Evolutionary conservation across 2,113 vertebrate species (phyloP).

Genomic region (Nannobrachium achirus): DNA sequence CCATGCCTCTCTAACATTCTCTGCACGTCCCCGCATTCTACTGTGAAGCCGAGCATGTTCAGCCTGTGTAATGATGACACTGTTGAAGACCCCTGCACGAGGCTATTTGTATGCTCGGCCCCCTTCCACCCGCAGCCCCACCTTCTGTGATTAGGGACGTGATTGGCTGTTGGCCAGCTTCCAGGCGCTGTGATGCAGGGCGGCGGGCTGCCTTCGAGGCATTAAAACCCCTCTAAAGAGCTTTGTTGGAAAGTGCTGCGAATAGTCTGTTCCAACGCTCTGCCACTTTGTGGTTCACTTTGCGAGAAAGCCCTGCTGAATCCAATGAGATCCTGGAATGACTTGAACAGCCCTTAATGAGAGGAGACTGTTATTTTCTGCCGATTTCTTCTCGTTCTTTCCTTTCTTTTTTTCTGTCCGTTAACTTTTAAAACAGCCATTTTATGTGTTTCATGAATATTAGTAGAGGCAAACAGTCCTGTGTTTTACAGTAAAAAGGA

Average conservation of each 20-base stretch:
- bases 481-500: constrained; percentile 18
- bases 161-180: constrained; percentile 55
- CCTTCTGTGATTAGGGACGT: constrained; percentile 15
- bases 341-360: constrained; percentile 38
- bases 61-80: too few relatives aligned
- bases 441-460: constrained; percentile 27
- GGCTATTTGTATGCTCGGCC: constrained; percentile 55
- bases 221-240: constrained; percentile 64
- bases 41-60: too few relatives aligned
- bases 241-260: constrained; percentile 67
- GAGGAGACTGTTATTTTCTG: constrained; percentile 25
- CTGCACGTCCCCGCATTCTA: too few relatives aligned
- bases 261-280: constrained; percentile 60
- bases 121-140: constrained; percentile 53
- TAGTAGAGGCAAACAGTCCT: constrained; percentile 12
- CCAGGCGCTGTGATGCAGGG: constrained; percentile 49
- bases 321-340: constrained; percentile 47
- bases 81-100: too few relatives aligned
- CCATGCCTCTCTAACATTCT: too few relatives aligned
- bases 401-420: too few relatives aligned
- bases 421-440: too few relatives aligned
- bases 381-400: too few relatives aligned
- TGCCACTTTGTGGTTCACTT: constrained; percentile 71
- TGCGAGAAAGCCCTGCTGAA: constrained; percentile 45
- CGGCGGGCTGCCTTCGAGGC: constrained; percentile 51